Base-by-base conservation (phyloP, 2,113 vertebrate species). In the Tympanuchus pallidicinctus region DNA sequence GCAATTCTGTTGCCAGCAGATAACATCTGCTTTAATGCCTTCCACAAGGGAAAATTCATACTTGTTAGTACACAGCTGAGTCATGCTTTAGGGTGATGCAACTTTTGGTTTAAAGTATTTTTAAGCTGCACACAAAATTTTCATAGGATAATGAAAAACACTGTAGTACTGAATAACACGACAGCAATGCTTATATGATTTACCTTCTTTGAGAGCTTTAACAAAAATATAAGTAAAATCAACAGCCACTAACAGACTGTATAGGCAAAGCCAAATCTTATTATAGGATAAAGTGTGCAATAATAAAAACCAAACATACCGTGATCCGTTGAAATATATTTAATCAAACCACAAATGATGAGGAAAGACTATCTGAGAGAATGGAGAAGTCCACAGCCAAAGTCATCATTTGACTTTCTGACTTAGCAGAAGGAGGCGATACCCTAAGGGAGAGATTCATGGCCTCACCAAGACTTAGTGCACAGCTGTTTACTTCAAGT, bases 401-500 rank as follows among this genome's bases (percentile, higher is more conserved):
- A 85, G 75, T 60, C 56, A 71, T 20, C 64, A 22, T 45, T 92
- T 92, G 89, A 87, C 59, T 89, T 86, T 67, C 78, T 91, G 70
- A 56, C 93, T 91, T 82, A 73, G 82, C 60, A 60, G 87, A 80
- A 76, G 66, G 80, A 86, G 91, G 63, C 3, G 1, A 47, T 43
- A 57, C 60, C 92, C 72, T 1, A 0, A 82, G 89, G 87, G 87
- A 91, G 64, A 73, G 82, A 87, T 89, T 82, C 61, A 67, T 56
- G 25, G 82, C 87, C 82, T 89, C 64, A 10, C 60, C 60, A 63
- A 75, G 67, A 92, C 1, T 45, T 64, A 92, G 59, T 22, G 60
- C 83, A 27, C 90, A 94, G 91, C 87, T 93, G 89, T 67, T 83
- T 43, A 47, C 50, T 82, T 92, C 76, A 70, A 87, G 88, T 14